A percentile compares a stretch with the other conserved stretches of the same genome.
Evolutionary conservation across 2,888 invertebrate genomes (phyloP).

Genomic region (Trichacis sp.): DNA sequence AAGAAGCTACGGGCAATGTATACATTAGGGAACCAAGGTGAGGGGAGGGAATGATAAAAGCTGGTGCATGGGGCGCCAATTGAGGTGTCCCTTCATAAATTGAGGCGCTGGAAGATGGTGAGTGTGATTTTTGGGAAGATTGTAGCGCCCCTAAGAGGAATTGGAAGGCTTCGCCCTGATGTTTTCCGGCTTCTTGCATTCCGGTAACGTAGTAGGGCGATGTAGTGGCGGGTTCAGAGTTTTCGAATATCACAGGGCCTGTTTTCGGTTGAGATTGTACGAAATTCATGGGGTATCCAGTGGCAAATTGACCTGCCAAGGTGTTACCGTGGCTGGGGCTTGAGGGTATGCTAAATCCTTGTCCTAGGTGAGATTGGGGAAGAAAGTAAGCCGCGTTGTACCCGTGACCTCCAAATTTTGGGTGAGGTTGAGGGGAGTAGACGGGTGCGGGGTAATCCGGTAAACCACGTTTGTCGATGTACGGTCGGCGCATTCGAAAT

Average conservation of each 20-base stretch:
- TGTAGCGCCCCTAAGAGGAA: constrained; percentile 48
- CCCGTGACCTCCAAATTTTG: constrained; percentile 19
- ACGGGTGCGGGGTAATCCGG: constrained; percentile 51
- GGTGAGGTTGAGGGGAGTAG: constrained; percentile 43
- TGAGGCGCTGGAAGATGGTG: constrained; percentile 38
- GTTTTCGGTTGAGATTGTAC: constrained; percentile 49
- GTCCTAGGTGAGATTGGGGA: constrained; percentile 29
- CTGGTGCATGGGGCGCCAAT: constrained; percentile 23
- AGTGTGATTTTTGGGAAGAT: constrained; percentile 44
- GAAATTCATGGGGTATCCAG: constrained; percentile 24
- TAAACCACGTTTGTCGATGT: constrained; percentile 62
- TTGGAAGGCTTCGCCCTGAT: constrained; percentile 50
- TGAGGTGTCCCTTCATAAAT: constrained; percentile 7
- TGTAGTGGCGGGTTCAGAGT: constrained; percentile 40
- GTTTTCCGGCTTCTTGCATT: constrained; percentile 54
- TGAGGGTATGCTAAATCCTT: constrained; percentile 37
- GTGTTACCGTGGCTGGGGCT: constrained; percentile 42
- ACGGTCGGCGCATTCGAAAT: constrained; percentile 46
- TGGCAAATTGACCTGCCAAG: constrained; percentile 37
- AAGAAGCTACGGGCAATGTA: constrained; percentile 28
- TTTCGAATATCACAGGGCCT: constrained; percentile 62
- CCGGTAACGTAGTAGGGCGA: constrained; percentile 50
- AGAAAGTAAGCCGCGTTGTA: constrained; percentile 24
- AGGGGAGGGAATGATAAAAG: constrained; percentile 47
- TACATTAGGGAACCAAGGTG: constrained; percentile 43